Evolutionary conservation across 1,140 invertebrate genomes (phyloP).

Genomic region (Aphelenchoides fujianensis): DNA sequence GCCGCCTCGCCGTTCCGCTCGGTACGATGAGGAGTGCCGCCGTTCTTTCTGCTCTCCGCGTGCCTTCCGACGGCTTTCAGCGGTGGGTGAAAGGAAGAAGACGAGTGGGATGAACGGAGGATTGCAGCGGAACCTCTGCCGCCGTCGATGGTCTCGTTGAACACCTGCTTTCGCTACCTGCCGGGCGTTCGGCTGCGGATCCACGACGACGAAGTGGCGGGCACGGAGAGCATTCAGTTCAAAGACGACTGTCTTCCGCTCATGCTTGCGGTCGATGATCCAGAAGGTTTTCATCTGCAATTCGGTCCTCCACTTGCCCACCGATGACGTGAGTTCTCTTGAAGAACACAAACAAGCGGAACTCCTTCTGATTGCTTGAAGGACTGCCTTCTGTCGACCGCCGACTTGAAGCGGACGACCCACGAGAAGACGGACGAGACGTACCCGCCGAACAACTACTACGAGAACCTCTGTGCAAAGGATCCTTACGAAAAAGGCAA

Average conservation of each 20-base stretch:
- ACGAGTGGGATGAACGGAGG: no score
- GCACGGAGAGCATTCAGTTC: conserved; percentile 40
- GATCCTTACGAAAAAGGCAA: neutral
- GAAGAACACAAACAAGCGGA: neutral
- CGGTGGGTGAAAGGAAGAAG: no score
- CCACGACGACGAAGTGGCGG: conserved; percentile 28
- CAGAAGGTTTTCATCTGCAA: conserved; percentile 31
- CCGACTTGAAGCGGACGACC: conserved; percentile 23
- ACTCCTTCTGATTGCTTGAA: neutral
- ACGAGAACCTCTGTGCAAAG: conserved; percentile 37
- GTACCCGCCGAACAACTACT: conserved; percentile 34
- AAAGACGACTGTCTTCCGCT: conserved; percentile 36
- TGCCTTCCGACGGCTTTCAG: no score
- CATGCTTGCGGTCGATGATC: conserved; percentile 23
- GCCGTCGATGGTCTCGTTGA: conserved; percentile 20
- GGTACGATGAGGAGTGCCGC: no score
- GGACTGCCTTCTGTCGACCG: conserved; percentile 35
- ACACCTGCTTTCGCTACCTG: conserved; percentile 23
- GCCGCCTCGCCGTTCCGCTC: no score
- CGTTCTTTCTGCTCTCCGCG: no score
- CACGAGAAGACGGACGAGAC: conserved; percentile 31
- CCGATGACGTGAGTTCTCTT: conserved; percentile 31
- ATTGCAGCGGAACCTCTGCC: neutral
- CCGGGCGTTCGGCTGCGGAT: conserved; percentile 21
- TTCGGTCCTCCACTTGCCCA: conserved; percentile 30